These are phyloP conservation scores for Helogale parvula DNA, from an alignment of 2,113 vertebrate species.

Conservation along the genomic window DNA sequence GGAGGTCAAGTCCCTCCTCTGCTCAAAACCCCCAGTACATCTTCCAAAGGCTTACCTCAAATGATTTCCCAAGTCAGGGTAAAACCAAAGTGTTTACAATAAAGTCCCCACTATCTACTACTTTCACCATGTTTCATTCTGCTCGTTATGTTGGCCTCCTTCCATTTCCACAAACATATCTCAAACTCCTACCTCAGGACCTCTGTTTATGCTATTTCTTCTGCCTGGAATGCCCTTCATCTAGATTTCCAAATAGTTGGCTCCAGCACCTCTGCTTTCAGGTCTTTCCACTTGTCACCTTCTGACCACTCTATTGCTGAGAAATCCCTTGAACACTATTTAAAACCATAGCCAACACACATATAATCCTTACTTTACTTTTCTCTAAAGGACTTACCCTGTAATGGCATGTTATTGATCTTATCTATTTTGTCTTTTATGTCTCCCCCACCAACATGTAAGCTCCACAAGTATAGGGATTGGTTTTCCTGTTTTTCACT, in stretches of 20 bases:
- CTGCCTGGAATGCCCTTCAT: background rate
- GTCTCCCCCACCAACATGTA: background rate
- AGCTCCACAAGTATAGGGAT: background rate
- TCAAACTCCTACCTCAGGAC: background rate
- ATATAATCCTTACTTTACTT: background rate
- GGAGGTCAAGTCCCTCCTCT: background rate
- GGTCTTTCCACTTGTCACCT: background rate
- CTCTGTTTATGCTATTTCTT: background rate
- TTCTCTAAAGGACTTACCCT: background rate
- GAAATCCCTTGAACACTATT: background rate
- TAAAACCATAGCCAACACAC: background rate
- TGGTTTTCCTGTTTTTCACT: background rate
- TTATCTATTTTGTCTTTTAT: background rate
- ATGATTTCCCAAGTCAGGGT: background rate
- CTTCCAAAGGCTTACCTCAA: background rate
- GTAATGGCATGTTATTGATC: background rate
- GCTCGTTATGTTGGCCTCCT: background rate
- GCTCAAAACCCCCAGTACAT: background rate
- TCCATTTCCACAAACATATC: background rate
- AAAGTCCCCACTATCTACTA: background rate
- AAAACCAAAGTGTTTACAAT: background rate
- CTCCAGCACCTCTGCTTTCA: background rate
- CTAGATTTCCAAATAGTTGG: background rate
- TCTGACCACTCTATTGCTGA: background rate
- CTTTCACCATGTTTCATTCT: background rate